Evolutionary conservation across 2,888 invertebrate genomes (phyloP).

Genomic region (Philaethria dido): DNA sequence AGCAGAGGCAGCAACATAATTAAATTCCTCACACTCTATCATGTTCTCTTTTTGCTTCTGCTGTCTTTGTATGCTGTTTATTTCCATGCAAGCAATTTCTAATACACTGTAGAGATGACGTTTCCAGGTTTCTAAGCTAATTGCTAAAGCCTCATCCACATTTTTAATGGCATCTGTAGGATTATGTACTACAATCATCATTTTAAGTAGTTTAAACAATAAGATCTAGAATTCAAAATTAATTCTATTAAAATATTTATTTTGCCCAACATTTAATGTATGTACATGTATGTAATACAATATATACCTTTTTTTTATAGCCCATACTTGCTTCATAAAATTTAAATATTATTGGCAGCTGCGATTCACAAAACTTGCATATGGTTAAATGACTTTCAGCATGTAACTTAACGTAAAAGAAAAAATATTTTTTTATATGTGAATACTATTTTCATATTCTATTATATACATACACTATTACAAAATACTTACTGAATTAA

Average conservation of each 20-base stretch:
- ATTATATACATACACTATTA: constrained; percentile 13
- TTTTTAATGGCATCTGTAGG: constrained; percentile 59
- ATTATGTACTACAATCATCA: constrained; percentile 68
- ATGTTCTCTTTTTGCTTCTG: constrained; percentile 57
- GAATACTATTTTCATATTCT: neutral
- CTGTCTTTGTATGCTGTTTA: constrained; percentile 59
- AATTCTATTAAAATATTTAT: neutral
- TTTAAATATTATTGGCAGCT: constrained; percentile 69
- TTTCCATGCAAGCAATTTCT: constrained; percentile 70
- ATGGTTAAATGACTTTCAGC: constrained; percentile 77
- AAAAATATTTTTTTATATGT: constrained; percentile 1
- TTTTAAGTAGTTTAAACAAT: constrained; percentile 64
- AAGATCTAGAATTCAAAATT: constrained; percentile 56
- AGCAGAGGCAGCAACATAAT: constrained; percentile 63
- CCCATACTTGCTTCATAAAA: constrained; percentile 74
- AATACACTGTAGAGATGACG: constrained; percentile 64
- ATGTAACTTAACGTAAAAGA: constrained; percentile 62
- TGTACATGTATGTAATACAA: neutral
- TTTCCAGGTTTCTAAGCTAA: constrained; percentile 68
- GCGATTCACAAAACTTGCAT: constrained; percentile 80
- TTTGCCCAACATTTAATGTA: neutral
- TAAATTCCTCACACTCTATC: constrained; percentile 56
- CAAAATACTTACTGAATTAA: constrained; percentile 64
- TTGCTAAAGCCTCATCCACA: constrained; percentile 63
- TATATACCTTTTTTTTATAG: constrained; percentile 71